Percentiles rank a stretch among this genome's conserved stretches.
Evolutionary conservation across 1,140 invertebrate genomes (phyloP).

Genomic region (Lepidurus arcticus): DNA sequence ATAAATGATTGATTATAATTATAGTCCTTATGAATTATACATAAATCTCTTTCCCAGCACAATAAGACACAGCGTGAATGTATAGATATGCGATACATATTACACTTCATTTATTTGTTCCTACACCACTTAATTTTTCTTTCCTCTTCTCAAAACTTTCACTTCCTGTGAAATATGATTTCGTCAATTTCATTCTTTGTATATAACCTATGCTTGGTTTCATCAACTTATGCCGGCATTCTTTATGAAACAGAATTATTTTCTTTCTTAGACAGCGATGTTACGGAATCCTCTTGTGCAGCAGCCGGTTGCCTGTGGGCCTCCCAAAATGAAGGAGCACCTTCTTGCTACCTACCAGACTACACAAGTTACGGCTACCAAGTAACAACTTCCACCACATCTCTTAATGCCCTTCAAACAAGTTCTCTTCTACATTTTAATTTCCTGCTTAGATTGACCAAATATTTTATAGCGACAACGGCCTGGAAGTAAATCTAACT

Average conservation of each 20-base stretch:
- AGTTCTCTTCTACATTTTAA: background rate
- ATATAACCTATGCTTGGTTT: background rate
- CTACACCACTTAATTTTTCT: too few relatives aligned
- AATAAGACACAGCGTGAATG: too few relatives aligned
- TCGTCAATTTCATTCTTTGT: background rate
- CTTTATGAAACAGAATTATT: background rate
- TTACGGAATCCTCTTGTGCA: slow-evolving; percentile 2
- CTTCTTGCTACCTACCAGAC: slow-evolving; percentile 30
- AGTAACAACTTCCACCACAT: slow-evolving; percentile 1
- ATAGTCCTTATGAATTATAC: too few relatives aligned
- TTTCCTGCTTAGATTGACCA: slow-evolving; percentile 26
- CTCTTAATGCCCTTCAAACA: background rate
- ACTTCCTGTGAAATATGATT: background rate
- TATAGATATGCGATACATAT: too few relatives aligned
- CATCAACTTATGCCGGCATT: background rate
- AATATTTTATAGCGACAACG: background rate
- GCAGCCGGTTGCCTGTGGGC: slow-evolving; percentile 27
- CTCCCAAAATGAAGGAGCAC: background rate
- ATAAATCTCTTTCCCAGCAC: too few relatives aligned
- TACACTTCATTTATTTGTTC: too few relatives aligned
- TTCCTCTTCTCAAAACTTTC: too few relatives aligned
- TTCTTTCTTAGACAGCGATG: background rate
- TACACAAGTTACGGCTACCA: slow-evolving; percentile 29
- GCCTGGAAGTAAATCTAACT: slow-evolving; percentile 7
- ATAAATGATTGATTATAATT: too few relatives aligned